phyloP scores from a whole-genome alignment of 2,888 invertebrate genomes.

The Dexiosoma caninum region DNA sequence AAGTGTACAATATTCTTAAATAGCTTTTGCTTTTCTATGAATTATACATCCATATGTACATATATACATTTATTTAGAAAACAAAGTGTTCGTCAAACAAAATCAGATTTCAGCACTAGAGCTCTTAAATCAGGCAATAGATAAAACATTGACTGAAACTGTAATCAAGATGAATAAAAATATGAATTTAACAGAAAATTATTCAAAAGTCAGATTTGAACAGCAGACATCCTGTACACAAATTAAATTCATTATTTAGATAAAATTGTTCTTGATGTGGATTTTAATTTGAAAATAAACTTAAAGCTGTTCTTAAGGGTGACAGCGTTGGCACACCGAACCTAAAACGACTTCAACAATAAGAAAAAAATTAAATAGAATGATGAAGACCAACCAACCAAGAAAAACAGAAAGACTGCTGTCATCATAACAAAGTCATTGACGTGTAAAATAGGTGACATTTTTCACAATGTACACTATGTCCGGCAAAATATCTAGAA shows the following conservation, averaged over 20 bases:
- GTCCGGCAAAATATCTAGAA: neutral
- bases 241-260: constrained; percentile 38
- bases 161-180: neutral
- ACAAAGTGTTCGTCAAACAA: neutral
- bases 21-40: neutral
- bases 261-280: neutral
- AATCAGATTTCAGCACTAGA: constrained; percentile 7
- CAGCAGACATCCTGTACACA: constrained; percentile 2
- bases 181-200: neutral
- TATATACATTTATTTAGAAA: too few relatives aligned
- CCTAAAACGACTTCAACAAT: constrained; percentile 14
- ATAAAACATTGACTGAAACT: neutral
- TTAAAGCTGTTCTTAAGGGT: constrained; percentile 1
- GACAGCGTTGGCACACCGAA: constrained; percentile 22
- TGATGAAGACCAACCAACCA: neutral
- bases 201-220: constrained; percentile 3
- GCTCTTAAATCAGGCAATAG: neutral
- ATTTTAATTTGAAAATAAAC: constrained; percentile 21
- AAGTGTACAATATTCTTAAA: too few relatives aligned
- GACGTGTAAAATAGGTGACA: neutral
- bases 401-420: neutral
- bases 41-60: neutral
- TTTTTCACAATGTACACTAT: neutral
- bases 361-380: neutral
- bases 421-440: neutral